Evolutionary conservation across 1,140 invertebrate genomes (phyloP), one percentile per base, ranked within the genome.

Genomic region (Drosophila azteca): DNA sequence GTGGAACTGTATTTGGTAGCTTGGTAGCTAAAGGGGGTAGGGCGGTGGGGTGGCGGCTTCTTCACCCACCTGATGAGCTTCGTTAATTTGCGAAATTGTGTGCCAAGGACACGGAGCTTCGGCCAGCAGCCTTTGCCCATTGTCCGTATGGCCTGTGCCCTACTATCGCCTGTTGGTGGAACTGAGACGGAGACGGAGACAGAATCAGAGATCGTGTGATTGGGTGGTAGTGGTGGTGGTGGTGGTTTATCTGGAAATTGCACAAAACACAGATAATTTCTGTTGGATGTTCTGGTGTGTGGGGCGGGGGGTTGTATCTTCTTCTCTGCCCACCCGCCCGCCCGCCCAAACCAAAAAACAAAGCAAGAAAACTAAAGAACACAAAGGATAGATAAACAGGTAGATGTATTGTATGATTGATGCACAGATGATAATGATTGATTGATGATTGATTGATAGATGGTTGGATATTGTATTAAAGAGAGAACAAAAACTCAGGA

Each of bases 31-130:
- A 35, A 35, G 17, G 1, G 17, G 17, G 17, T 20, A 20, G 17
- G 17, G 17, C 17, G 1, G 17, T 20, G 17, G 17, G 17, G 17
- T 20, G 59, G 55, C 20, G 69, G 55, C 76, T 58, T 57, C 73
- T 13, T 4, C 35, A 87, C 82, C 82, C 79, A 87, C 83, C 83
- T 87, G 83, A 87, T 88, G 60, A 77, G 76, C 75, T 81, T 72
- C 39, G 59, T 77, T 46, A 87, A 52, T 54, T 87, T 81, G 67
- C 83, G 84, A 46, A 79, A 59, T 46, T 52, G 59, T 48, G 61
- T 62, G 65, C 77, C 73, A 72, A 64, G 68, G 61, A 63, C 76
- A 45, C 63, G 71, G 69, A 82, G 60, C 61, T 59, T 75, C 7
- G 69, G 75, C 65, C 64, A 85, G 43, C 72, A 61, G 29, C 67